Conservation (phyloP, 2,113 vertebrate species). For the Labrus mixtus region DNA sequence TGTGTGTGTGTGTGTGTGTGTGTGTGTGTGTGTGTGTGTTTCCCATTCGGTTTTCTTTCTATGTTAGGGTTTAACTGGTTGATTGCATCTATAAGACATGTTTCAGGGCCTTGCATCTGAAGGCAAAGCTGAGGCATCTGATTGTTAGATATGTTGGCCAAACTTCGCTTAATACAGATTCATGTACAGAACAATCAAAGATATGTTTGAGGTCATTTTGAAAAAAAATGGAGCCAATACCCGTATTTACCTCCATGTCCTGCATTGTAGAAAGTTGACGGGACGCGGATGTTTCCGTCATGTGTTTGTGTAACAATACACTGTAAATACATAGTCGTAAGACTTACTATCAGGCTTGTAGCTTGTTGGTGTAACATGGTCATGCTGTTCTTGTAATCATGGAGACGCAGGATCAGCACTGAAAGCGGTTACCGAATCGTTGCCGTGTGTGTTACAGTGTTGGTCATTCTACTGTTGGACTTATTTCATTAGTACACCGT, state of each 20-base stretch:
- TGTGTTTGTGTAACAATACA: not conserved
- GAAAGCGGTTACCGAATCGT: conserved; percentile 8
- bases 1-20: too few relatives aligned
- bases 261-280: not conserved
- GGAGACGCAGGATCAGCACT: conserved; percentile 13
- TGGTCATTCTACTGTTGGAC: conserved; percentile 8
- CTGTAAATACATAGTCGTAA: not conserved
- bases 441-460: conserved; percentile 16
- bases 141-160: too few relatives aligned
- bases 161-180: too few relatives aligned
- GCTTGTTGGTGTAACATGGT: not conserved
- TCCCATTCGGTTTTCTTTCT: too few relatives aligned
- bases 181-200: too few relatives aligned
- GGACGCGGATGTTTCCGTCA: not conserved
- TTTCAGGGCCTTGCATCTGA: too few relatives aligned
- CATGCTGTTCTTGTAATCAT: conserved; percentile 6
- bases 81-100: too few relatives aligned
- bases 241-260: not conserved
- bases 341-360: not conserved
- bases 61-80: too few relatives aligned
- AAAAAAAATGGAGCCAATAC: not conserved
- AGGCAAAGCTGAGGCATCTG: too few relatives aligned
- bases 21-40: too few relatives aligned
- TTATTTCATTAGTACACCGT: conserved; percentile 48
- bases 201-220: too few relatives aligned